A percentile compares a stretch with the other conserved stretches of the same genome.
Evolutionary conservation across 2,113 vertebrate species (phyloP).

Genomic region (Xiphophorus hellerii): DNA sequence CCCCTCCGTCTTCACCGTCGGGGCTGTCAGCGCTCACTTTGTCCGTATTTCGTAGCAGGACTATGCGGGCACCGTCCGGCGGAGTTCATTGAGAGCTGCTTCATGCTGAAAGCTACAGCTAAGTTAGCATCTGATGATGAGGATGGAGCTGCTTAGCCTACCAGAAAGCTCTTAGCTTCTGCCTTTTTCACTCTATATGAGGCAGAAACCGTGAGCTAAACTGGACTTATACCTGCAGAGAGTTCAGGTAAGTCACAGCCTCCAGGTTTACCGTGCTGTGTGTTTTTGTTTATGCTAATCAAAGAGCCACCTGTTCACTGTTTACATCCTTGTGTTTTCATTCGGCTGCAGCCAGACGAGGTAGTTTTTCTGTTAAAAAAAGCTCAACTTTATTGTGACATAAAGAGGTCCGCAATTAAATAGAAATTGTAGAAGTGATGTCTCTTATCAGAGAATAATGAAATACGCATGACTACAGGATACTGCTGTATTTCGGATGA

Average conservation of each 20-base stretch:
- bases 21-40: conserved; percentile 39
- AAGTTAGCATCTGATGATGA: conserved; percentile 60
- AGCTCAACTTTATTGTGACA: neutral
- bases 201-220: neutral
- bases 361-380: neutral
- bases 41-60: conserved; percentile 43
- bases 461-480: neutral
- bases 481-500: too few relatives aligned
- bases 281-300: conserved; percentile 20
- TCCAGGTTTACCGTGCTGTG: neutral
- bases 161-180: conserved; percentile 26
- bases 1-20: conserved; percentile 8
- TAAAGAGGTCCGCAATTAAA: neutral
- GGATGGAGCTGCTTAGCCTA: conserved; percentile 65
- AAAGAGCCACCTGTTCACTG: conserved; percentile 73
- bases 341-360: conserved; percentile 11
- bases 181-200: neutral
- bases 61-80: conserved; percentile 72
- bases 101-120: conserved; percentile 57
- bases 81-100: conserved; percentile 75
- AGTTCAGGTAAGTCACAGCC: neutral
- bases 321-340: conserved; percentile 65
- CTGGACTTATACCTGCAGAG: neutral
- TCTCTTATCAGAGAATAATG: neutral
- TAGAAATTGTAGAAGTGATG: neutral